These are phyloP conservation scores for Steinernema hermaphroditum DNA, from an alignment of 2,888 invertebrate genomes.

Conservation along the genomic window DNA sequence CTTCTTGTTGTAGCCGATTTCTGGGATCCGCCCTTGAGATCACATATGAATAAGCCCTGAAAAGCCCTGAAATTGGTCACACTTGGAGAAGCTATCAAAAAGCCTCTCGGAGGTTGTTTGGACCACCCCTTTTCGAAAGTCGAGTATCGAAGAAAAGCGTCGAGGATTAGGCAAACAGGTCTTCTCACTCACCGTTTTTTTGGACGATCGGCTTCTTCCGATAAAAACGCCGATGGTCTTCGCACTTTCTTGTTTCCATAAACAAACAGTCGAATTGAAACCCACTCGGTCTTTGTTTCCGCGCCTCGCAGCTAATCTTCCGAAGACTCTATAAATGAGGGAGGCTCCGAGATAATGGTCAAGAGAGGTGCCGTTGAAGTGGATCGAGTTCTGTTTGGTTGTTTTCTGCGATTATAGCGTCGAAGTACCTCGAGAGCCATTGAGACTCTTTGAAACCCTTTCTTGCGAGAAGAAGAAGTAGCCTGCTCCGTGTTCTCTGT, in stretches of 20 bases:
- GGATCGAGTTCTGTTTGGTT: background rate
- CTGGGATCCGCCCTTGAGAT: too few relatives aligned
- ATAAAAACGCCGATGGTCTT: background rate
- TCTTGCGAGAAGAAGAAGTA: too few relatives aligned
- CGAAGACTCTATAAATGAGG: background rate
- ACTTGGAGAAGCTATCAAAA: too few relatives aligned
- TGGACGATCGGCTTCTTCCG: background rate
- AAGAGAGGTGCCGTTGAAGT: background rate
- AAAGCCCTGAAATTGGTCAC: too few relatives aligned
- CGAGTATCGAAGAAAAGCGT: background rate
- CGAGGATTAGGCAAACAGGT: constrained; percentile 1
- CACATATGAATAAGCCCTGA: too few relatives aligned
- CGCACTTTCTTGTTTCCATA: constrained; percentile 1
- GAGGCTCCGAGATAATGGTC: too few relatives aligned
- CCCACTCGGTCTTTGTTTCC: background rate
- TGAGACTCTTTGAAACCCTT: too few relatives aligned
- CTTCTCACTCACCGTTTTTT: background rate
- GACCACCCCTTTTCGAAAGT: background rate
- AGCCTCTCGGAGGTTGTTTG: too few relatives aligned
- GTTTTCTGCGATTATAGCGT: background rate
- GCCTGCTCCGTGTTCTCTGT: too few relatives aligned
- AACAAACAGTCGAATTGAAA: constrained; percentile 5
- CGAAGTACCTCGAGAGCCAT: too few relatives aligned
- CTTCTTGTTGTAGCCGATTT: too few relatives aligned
- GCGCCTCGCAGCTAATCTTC: background rate